Base-by-base conservation (phyloP, 1,140 invertebrate genomes). In the Panagrolaimus sp. region DNA sequence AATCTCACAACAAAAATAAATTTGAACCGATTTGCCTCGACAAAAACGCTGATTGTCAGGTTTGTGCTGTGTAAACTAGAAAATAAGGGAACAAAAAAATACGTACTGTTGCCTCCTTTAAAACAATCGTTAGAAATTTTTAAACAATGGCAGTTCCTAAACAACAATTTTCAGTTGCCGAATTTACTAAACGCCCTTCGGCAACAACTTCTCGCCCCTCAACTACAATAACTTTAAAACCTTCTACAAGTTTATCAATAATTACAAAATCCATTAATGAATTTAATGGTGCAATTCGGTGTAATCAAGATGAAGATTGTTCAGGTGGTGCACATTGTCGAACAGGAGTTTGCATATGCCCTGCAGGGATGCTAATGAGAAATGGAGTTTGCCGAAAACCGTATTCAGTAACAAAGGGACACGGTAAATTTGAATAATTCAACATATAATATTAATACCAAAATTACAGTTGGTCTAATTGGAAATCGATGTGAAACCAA, bases 271-370 rank as follows among this genome's bases (percentile, higher is more conserved):
- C 32, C 2, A 38, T 38, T 4, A 38, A 38, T 38, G 32, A 38
- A 38, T 38, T 4, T 7, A 38, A 38, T 38, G 32, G 32, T 38
- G 32, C 32, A 38, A 38, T 38, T 38, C 52, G 21, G 9, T 76
- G 75, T 47, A 67, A 66, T n/a, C 64, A 58, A 12, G 75, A 78
- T 45, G 44, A 78, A 14, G 77, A 78, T 17, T 79, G 75, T 68
- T 28, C 66, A 10, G 77, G 77, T 26, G 75, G 75, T n/a, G 77
- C 77, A 8, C 67, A 24, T 6, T 77, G 75, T 58, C 43, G 26
- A n/a, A 75, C 77, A 58, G 76, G 72, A 17, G 43, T 65, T 38
- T 77, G 75, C 47, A 45, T 69, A 10, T 77, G 75, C 28, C 73
- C 77, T 7, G 44, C 73, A 12, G 75, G 75, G 12, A 77, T 77